These are phyloP conservation scores for Agelastica alni DNA, from an alignment of 2,888 invertebrate genomes.

Conservation along the genomic window DNA sequence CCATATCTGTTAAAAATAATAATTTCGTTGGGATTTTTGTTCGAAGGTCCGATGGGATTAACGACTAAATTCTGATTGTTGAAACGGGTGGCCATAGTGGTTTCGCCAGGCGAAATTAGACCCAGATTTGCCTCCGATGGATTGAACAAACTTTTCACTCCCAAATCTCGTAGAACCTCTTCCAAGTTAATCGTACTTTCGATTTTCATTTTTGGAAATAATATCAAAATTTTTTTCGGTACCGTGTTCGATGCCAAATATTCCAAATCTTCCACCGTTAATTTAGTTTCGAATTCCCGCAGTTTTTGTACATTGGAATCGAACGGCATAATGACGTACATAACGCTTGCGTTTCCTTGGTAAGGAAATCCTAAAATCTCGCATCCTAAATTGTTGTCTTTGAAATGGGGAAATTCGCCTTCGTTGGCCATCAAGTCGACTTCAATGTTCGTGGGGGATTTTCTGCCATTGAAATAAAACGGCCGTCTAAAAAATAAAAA, in stretches of 20 bases:
- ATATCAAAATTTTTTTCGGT: slow-evolving; percentile 60
- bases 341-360: slow-evolving; percentile 65
- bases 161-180: slow-evolving; percentile 61
- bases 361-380: slow-evolving; percentile 74
- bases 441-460: slow-evolving; percentile 51
- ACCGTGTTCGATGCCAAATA: slow-evolving; percentile 58
- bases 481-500: slow-evolving; percentile 57
- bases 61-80: slow-evolving; percentile 10
- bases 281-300: slow-evolving; percentile 56
- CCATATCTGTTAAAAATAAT: slow-evolving; percentile 43
- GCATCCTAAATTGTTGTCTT: slow-evolving; percentile 59
- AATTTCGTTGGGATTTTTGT: slow-evolving; percentile 20
- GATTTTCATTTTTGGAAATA: slow-evolving; percentile 75
- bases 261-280: slow-evolving; percentile 60
- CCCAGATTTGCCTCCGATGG: slow-evolving; percentile 68
- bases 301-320: slow-evolving; percentile 58
- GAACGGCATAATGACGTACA: slow-evolving; percentile 70
- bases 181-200: slow-evolving; percentile 64
- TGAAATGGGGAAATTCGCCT: slow-evolving; percentile 64
- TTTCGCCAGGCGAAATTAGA: slow-evolving; percentile 61
- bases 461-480: slow-evolving; percentile 62
- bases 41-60: slow-evolving; percentile 20
- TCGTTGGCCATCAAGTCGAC: slow-evolving; percentile 72
- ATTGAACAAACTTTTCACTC: slow-evolving; percentile 67
- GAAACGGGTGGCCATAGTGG: not conserved